Conservation (phyloP, 2,113 vertebrate species). For the Romanogobio albipinnatus region DNA sequence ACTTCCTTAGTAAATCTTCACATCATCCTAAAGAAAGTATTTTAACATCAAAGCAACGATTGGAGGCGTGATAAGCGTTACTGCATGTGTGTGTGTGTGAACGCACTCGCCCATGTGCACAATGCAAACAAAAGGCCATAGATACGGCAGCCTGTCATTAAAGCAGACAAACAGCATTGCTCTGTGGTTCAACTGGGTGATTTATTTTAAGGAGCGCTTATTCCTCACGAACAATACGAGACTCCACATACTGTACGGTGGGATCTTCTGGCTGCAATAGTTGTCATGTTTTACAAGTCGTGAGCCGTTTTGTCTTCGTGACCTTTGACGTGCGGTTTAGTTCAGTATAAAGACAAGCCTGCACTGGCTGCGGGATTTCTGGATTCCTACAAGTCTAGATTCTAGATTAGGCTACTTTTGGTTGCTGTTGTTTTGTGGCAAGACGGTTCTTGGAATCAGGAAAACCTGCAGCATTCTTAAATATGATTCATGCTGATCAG, state of each 20-base stretch:
- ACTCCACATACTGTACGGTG: background rate
- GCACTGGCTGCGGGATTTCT: no score
- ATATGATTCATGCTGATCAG: background rate
- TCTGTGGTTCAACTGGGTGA: background rate
- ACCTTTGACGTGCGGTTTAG: background rate
- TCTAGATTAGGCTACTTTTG: no score
- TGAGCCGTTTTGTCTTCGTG: constrained; percentile 3
- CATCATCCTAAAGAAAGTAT: background rate
- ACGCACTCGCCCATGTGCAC: background rate
- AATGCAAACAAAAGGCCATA: background rate
- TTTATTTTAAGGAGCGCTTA: background rate
- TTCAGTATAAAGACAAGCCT: background rate
- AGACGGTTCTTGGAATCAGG: background rate
- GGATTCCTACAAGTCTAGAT: background rate
- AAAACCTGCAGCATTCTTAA: background rate
- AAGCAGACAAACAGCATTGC: background rate
- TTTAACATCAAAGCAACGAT: background rate
- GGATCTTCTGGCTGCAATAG: background rate
- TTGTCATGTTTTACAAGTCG: background rate
- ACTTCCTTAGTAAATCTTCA: background rate
- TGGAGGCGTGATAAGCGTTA: background rate
- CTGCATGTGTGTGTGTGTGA: background rate
- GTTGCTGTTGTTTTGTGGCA: background rate
- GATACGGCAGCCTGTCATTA: background rate
- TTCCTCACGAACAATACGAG: background rate